Percentiles rank a stretch among this genome's conserved stretches.
Conservation (phyloP, 2,888 invertebrate genomes). For the Agriopis marginaria region DNA sequence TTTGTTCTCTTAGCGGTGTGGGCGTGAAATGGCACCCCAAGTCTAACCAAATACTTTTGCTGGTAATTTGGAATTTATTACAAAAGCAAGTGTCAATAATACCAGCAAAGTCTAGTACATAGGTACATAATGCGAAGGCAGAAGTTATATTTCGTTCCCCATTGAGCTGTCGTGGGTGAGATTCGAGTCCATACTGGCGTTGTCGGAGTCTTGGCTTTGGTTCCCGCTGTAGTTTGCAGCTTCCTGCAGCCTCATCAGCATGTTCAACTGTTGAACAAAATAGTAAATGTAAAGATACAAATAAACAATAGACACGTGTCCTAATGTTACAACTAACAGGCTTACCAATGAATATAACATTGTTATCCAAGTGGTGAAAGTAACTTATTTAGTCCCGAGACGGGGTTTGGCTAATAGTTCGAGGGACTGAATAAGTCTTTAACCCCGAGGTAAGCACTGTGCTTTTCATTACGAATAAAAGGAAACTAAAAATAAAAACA, state of each 20-base stretch:
- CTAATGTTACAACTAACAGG: too few relatives aligned
- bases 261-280: conserved; percentile 90
- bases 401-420: too few relatives aligned
- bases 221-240: conserved; percentile 97
- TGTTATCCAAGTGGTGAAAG: too few relatives aligned
- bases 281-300: not conserved
- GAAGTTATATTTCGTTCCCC: conserved; percentile 70
- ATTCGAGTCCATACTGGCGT: conserved; percentile 93
- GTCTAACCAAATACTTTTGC: conserved; percentile 38
- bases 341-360: too few relatives aligned
- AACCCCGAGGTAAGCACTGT: too few relatives aligned
- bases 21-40: not conserved
- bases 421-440: too few relatives aligned
- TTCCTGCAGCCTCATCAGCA: conserved; percentile 98
- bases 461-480: too few relatives aligned
- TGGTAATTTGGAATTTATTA: conserved; percentile 35
- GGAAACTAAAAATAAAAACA: too few relatives aligned
- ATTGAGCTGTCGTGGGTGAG: conserved; percentile 90
- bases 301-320: not conserved
- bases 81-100: conserved; percentile 1
- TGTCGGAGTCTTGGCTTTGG: conserved; percentile 96
- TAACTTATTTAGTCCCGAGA: too few relatives aligned
- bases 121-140: conserved; percentile 16
- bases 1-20: too few relatives aligned
- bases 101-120: conserved; percentile 15